phyloP scores from a whole-genome alignment of 1,140 invertebrate genomes.

The Drosophila insularis region DNA sequence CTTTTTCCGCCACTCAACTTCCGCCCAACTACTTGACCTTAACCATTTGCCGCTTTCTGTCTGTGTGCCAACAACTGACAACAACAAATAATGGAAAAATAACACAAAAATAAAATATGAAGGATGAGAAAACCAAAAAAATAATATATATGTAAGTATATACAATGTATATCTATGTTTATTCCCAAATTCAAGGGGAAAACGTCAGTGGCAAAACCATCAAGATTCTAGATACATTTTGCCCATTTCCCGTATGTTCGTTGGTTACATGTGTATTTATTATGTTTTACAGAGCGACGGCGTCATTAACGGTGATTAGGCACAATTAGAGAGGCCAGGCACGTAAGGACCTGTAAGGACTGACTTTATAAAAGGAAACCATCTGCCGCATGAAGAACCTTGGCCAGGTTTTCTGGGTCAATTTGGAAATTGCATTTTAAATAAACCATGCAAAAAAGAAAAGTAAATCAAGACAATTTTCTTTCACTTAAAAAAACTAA shows the following conservation, averaged over 20 bases:
- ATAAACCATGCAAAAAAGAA: constrained; percentile 37
- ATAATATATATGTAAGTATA: no score
- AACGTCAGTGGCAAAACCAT: constrained; percentile 44
- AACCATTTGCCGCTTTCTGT: constrained; percentile 57
- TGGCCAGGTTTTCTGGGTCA: constrained; percentile 19
- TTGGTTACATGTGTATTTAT: constrained; percentile 15
- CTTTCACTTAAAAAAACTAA: neutral
- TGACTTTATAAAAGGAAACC: constrained; percentile 38
- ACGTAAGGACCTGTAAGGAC: constrained; percentile 47
- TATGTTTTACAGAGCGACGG: constrained; percentile 26
- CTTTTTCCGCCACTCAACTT: constrained; percentile 20
- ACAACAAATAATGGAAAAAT: constrained; percentile 26
- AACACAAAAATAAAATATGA: constrained; percentile 10
- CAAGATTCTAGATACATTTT: constrained; percentile 36
- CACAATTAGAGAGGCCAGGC: constrained; percentile 27
- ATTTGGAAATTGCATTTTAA: constrained; percentile 47
- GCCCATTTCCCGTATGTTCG: neutral
- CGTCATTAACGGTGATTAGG: constrained; percentile 56
- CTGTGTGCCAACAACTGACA: constrained; percentile 39
- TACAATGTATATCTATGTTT: no score
- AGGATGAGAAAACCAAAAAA: no score
- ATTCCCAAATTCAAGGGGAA: constrained; percentile 8
- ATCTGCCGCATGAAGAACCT: constrained; percentile 39
- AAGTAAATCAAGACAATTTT: constrained; percentile 25
- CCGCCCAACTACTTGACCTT: constrained; percentile 59